Percentiles rank a stretch among this genome's conserved stretches.
Evolutionary conservation across 2,797 vertebrate genomes (phyloP).

Genomic region (Lateolabrax maculatus): DNA sequence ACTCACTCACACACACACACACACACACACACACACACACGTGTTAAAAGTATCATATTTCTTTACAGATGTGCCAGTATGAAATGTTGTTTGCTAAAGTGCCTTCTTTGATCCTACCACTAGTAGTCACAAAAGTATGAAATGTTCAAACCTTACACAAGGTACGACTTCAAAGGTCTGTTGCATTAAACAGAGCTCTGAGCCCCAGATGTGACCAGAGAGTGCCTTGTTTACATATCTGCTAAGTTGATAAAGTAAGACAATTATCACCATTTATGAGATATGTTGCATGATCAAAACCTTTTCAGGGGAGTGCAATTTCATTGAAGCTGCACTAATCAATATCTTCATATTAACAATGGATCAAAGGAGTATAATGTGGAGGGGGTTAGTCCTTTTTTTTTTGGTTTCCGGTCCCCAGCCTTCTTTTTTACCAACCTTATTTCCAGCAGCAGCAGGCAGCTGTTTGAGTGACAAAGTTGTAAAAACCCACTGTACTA

Average conservation of each 20-base stretch:
- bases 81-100: background rate
- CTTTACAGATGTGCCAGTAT: background rate
- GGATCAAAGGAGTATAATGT: background rate
- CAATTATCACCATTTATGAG: background rate
- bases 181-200: background rate
- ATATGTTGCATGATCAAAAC: background rate
- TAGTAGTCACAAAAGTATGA: background rate
- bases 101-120: background rate
- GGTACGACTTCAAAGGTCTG: background rate
- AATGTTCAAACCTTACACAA: background rate
- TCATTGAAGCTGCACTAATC: background rate
- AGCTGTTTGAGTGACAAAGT: background rate
- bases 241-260: background rate
- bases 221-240: background rate
- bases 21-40: slow-evolving; percentile 12
- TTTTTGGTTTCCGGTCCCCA: background rate
- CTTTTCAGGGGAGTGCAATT: background rate
- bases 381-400: background rate
- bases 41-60: background rate
- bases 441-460: background rate
- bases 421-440: background rate
- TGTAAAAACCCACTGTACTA: no score
- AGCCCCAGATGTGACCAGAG: background rate
- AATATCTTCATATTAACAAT: background rate
- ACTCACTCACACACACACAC: slow-evolving; percentile 12